Conservation (phyloP, 2,113 vertebrate genomes). For the Menidia beryllina region DNA sequence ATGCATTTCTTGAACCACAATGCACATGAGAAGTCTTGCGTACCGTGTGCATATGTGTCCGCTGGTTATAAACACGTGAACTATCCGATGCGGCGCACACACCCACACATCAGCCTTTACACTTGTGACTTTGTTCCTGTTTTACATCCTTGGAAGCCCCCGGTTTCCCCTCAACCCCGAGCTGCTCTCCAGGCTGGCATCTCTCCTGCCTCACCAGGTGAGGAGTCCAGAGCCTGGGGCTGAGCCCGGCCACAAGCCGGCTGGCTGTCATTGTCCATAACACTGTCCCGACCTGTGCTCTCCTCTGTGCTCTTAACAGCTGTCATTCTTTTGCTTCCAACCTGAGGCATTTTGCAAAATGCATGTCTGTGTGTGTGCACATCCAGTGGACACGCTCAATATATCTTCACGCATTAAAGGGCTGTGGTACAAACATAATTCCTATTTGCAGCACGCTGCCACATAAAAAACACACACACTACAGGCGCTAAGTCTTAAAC, state of each 20-base stretch:
- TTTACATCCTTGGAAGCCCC: constrained; percentile 51
- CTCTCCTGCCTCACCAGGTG: constrained; percentile 54
- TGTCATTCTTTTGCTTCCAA: constrained; percentile 58
- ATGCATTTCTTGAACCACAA: constrained; percentile 12
- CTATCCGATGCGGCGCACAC: constrained; percentile 7
- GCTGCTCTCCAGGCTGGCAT: constrained; percentile 44
- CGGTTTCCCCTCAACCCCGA: constrained; percentile 22
- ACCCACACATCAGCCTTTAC: constrained; percentile 3
- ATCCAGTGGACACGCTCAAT: constrained; percentile 4
- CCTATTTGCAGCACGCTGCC: constrained; percentile 33
- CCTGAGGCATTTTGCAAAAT: constrained; percentile 53
- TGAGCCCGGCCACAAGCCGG: constrained; percentile 60
- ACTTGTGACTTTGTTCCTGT: constrained; percentile 45
- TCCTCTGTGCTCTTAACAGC: constrained; percentile 60
- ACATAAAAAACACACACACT: constrained; percentile 18
- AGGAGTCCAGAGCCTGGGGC: constrained; percentile 60
- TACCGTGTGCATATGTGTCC: constrained; percentile 25
- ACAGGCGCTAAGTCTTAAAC: constrained; percentile 22
- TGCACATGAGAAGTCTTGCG: constrained; percentile 13
- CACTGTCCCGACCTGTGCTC: constrained; percentile 45
- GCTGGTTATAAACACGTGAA: constrained; percentile 38
- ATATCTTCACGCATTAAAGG: constrained; percentile 32
- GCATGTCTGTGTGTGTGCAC: constrained; percentile 41
- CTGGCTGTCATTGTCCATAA: constrained; percentile 72
- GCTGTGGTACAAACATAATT: constrained; percentile 16